Evolutionary conservation across 1,140 invertebrate genomes (phyloP), one percentile per base, ranked within the genome.

Genomic region (Pentalonia nigronervosa): DNA sequence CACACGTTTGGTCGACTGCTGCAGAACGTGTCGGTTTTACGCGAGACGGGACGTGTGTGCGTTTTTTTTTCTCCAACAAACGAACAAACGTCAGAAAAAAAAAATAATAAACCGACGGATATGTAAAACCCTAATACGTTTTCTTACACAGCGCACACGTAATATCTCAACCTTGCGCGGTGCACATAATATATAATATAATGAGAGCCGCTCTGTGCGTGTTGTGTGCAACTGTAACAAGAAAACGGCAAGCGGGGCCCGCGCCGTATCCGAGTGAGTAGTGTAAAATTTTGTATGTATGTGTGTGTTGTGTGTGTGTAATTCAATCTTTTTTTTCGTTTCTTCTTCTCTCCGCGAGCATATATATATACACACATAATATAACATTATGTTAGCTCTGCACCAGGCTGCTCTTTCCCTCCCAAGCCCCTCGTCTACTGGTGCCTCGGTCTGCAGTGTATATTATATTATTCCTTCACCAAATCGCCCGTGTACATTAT

Each of bases 401-500:
- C 60, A 67, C 11, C 60, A 11, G 56, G 8, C 45, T 81, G 8
- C n/a, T 81, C 60, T 83, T 7, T 36, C 91, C n/a, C 90, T 20
- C 90, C 23, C 2, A n/a, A n/a, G n/a, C n/a, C n/a, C n/a, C n/a
- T n/a, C n/a, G n/a, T n/a, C n/a, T n/a, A n/a, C n/a, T n/a, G n/a
- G n/a, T n/a, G n/a, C n/a, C 30, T 6, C 45, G n/a, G 21, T 0
- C 25, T 36, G 89, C 56, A 6, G 34, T 34, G 36, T 50, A 23
- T 67, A 30, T 90, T 47, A n/a, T n/a, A n/a, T 14, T 45, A 60
- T 91, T 67, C 53, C 91, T 30, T 50, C 81, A 93, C 91, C 81
- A n/a, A 93, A 93, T 93, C 91, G 81, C 76, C 91, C 48, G 91
- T 86, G 91, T 93, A 93, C 91, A 86, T 86, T 86, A 86, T 93